Evolutionary conservation across 2,888 invertebrate species (phyloP).

Genomic region (Drosophila hamatofila): DNA sequence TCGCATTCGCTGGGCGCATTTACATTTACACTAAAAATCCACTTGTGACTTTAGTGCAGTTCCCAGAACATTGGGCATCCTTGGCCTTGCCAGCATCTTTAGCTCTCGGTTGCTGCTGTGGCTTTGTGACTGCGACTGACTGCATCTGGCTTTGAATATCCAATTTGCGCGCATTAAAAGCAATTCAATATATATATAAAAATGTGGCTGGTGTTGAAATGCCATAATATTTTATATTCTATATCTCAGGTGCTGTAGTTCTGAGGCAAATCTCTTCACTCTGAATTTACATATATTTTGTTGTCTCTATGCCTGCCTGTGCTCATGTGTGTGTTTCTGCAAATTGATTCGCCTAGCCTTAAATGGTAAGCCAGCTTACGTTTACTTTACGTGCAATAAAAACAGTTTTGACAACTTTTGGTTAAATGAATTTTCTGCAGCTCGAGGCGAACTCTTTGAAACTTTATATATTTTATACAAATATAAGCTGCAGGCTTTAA

Average conservation of each 20-base stretch:
- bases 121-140: slow-evolving; percentile 22
- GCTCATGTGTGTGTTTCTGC: neutral
- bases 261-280: neutral
- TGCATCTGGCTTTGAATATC: slow-evolving; percentile 50
- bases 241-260: slow-evolving; percentile 25
- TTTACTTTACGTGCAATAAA: neutral
- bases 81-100: slow-evolving; percentile 32
- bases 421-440: slow-evolving; percentile 21
- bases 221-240: slow-evolving; percentile 24
- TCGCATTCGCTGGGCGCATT: slow-evolving; percentile 38
- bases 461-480: neutral
- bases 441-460: neutral
- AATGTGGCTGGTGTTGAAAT: slow-evolving; percentile 21
- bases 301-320: neutral
- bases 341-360: neutral
- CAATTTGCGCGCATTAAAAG: slow-evolving; percentile 54
- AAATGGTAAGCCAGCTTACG: neutral
- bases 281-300: neutral
- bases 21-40: slow-evolving; percentile 64
- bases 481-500: neutral
- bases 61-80: neutral
- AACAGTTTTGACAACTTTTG: slow-evolving; percentile 17
- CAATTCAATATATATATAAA: slow-evolving; percentile 34
- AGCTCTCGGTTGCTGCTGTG: slow-evolving; percentile 1
- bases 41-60: slow-evolving; percentile 59